These are phyloP conservation scores for Ornithorhynchus anatinus DNA, from an alignment of 2,113 vertebrate species.

Conservation along the genomic window DNA sequence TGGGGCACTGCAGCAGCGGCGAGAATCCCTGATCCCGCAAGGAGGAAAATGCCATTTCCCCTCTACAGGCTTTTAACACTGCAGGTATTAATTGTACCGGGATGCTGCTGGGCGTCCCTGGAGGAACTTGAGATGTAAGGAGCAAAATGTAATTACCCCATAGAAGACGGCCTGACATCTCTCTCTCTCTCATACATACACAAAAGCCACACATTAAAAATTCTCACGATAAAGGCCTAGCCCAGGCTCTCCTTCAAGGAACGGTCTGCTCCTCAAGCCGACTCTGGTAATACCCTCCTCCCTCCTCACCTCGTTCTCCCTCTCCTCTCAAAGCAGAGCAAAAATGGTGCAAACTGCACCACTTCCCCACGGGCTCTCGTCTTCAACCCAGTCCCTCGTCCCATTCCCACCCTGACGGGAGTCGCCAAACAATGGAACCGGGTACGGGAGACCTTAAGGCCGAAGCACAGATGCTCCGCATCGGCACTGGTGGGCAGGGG, in stretches of 20 bases:
- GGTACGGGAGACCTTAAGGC: too few species aligned
- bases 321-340: too few species aligned
- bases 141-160: too few species aligned
- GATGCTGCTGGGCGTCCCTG: slow-evolving; percentile 19
- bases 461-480: not conserved
- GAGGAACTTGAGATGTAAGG: slow-evolving; percentile 32
- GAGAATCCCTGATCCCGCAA: not conserved
- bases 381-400: too few species aligned
- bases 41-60: slow-evolving; percentile 39
- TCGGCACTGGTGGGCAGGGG: not conserved
- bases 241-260: not conserved
- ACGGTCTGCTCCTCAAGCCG: not conserved
- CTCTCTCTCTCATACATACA: too few species aligned
- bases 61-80: slow-evolving; percentile 31
- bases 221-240: not conserved
- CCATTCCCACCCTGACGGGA: too few species aligned
- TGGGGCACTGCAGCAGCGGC: slow-evolving; percentile 1
- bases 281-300: too few species aligned
- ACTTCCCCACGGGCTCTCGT: too few species aligned
- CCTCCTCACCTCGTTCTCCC: too few species aligned
- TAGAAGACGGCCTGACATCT: not conserved
- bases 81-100: slow-evolving; percentile 18
- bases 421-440: too few species aligned
- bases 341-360: too few species aligned
- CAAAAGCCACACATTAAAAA: not conserved